Base-by-base conservation (phyloP, 2,888 invertebrate genomes). In the Drosophila kuntzei region DNA sequence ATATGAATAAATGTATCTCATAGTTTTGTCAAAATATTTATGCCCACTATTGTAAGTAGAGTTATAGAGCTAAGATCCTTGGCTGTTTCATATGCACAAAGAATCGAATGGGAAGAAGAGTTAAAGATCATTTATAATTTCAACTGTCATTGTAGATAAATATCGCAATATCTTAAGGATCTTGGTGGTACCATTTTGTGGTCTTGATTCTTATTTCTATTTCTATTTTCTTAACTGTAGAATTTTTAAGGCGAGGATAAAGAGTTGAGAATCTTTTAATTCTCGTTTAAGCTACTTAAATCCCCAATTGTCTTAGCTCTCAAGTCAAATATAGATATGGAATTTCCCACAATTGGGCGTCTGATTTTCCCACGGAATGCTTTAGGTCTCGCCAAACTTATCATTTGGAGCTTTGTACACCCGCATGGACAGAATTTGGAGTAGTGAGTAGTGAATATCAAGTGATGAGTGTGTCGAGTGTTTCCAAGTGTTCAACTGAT, bases 391-490 rank as follows among this genome's bases (percentile, higher is more conserved):
- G 46, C 46, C 36, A 37, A 54, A 53, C 62, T 76, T 87, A 78
- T 87, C 87, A 32, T 7, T 55, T 43, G 22, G 39, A 78, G 82
- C 84, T 80, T 83, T 83, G 55, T 39, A 46, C 32, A 65, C 81
- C 81, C 81, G 81, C 81, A 82, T 81, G 34, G 34, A 16, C 2
- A 7, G 22, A 14, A 29, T 22, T 14, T 16, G 12, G 44, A 44
- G 22, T 50, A 47, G 12, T 29, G 29, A 53, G 9, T 53, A 46
- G 14, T 25, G 46, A 55, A 14, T 44, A 34, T 14, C 36, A 32
- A 27, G 34, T 27, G 36, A 41, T 32, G 57, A 47, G 55, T 44
- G 27, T 51, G n/a, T 20, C 32, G 34, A 8, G 34, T 34, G 37
- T 46, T 58, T 37, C 46, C 69, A 68, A 68, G 29, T 58, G 53